Evolutionary conservation across 2,113 vertebrate species (phyloP).

Genomic region (Calidris pugnax): DNA sequence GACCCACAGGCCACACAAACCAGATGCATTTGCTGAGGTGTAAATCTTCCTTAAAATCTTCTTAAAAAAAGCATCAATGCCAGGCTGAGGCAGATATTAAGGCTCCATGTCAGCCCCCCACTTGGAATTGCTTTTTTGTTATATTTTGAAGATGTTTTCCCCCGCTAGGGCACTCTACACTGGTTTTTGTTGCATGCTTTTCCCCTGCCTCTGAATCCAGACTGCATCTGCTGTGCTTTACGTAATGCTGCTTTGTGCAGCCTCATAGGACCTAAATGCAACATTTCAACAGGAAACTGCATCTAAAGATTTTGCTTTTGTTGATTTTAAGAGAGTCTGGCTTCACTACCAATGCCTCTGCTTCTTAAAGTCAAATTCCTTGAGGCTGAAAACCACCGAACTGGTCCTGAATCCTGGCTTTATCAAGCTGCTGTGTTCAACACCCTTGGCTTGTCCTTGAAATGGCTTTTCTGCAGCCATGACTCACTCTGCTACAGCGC

Average conservation of each 20-base stretch:
- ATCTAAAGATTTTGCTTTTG: background rate
- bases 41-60: background rate
- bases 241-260: background rate
- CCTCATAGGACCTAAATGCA: background rate
- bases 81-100: background rate
- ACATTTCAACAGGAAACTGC: background rate
- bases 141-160: background rate
- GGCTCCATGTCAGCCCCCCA: background rate
- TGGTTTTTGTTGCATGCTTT: background rate
- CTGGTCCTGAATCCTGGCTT: background rate
- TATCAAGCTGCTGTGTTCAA: background rate
- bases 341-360: background rate
- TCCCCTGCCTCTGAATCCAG: background rate
- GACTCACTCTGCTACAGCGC: constrained; percentile 30
- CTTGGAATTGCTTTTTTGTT: background rate
- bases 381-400: background rate
- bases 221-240: constrained; percentile 30
- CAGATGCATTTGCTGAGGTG: rapidly evolving
- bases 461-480: constrained; percentile 38
- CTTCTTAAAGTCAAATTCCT: background rate
- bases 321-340: background rate
- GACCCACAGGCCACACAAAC: background rate
- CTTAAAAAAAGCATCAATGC: background rate
- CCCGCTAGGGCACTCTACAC: background rate
- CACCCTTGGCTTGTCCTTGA: constrained; percentile 68